Evolutionary conservation across 2,797 vertebrate species (phyloP).

Genomic region (Thripadectes ignobilis): DNA sequence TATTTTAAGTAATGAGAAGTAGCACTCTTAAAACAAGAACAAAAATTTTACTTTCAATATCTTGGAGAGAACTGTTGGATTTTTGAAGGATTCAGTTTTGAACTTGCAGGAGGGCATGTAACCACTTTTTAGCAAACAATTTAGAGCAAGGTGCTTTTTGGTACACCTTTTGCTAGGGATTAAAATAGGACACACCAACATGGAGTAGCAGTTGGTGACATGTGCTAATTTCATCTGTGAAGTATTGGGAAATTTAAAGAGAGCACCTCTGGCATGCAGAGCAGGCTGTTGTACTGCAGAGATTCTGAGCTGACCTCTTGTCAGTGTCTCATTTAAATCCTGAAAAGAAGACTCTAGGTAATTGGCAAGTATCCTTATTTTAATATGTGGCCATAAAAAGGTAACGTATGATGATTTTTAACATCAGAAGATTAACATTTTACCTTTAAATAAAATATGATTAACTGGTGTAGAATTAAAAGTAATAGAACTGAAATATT

Average conservation of each 20-base stretch:
- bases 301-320: constrained; percentile 23
- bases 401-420: constrained; percentile 57
- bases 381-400: background rate
- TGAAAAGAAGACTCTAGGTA: constrained; percentile 18
- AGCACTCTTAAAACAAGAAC: background rate
- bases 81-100: background rate
- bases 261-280: background rate
- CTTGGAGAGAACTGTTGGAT: background rate
- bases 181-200: background rate
- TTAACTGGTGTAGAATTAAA: constrained; percentile 59
- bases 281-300: background rate
- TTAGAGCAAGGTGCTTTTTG: background rate
- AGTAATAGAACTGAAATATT: constrained; percentile 57
- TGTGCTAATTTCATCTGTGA: background rate
- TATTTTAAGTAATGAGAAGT: background rate
- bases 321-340: constrained; percentile 19
- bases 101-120: background rate
- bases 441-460: constrained; percentile 66
- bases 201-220: background rate
- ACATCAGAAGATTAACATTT: constrained; percentile 61
- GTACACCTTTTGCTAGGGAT: background rate
- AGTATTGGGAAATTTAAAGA: background rate
- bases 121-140: background rate
- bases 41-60: background rate
- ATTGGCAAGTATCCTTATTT: constrained; percentile 35